Base-by-base conservation (phyloP, 2,888 invertebrate genomes). In the Labia minor region DNA sequence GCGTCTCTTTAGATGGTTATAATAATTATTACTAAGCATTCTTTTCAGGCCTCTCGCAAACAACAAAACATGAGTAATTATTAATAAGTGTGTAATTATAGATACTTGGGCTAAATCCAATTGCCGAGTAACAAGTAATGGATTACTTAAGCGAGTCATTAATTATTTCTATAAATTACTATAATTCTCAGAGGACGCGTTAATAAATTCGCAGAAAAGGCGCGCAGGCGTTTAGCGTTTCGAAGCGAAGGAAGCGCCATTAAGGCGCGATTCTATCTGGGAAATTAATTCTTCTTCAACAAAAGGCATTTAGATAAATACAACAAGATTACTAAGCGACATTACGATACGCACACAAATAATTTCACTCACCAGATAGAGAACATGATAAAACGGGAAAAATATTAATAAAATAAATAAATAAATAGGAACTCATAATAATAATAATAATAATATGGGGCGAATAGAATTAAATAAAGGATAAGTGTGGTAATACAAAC, bases 161-260 rank as follows among this genome's bases (percentile, higher is more conserved):
- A 49, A 49, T 49, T 49, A 49, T 49, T 49, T 49, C 16, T 49
- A 49, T 49, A 49, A 49, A 49, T 49, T 49, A 49, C 49, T 49
- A 49, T 16, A 49, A 49, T 49, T 49, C 49, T 16, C 16, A n/a
- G 49, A 49, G 49, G 16, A 16, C 16, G 16, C 49, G 49, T 49
- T 49, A 49, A 49, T 49, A 49, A 49, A 49, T 49, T 49, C 49
- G 49, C 49, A 49, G 49, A 49, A 49, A 49, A 49, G 49, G 14
- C 16, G 49, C 49, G 16, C 49, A 49, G 49, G 49, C 49, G 49
- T 49, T 49, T 49, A 49, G 49, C n/a, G 26, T 26, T 26, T 26
- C 16, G 49, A 49, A 49, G 49, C 49, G 49, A 49, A 49, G 16
- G 49, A 49, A 49, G 49, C 49, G 49, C 49, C 49, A 49, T 49